A percentile compares a stretch with the other conserved stretches of the same genome.
Conservation (phyloP, 2,888 invertebrate genomes). For the Diadegma fenestrale region DNA sequence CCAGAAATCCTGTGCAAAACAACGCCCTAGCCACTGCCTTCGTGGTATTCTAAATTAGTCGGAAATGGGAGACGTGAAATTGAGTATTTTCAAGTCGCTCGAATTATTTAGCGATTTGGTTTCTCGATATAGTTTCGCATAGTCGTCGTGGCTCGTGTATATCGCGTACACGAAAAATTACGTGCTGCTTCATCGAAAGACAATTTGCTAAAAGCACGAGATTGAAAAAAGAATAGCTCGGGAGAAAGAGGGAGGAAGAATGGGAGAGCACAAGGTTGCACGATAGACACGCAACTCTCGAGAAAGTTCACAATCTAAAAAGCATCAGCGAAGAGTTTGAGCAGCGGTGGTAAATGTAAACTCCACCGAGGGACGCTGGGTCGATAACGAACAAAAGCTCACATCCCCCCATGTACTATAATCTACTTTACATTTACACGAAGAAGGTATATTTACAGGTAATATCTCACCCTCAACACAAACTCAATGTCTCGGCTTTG, state of each 20-base stretch:
- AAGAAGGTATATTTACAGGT: slow-evolving; percentile 4
- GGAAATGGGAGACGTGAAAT: not conserved
- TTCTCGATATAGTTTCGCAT: not conserved
- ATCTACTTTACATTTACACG: slow-evolving; percentile 10
- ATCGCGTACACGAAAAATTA: slow-evolving; percentile 14
- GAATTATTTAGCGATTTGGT: slow-evolving; percentile 44
- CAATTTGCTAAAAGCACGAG: slow-evolving; percentile 72
- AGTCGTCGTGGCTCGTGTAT: not conserved
- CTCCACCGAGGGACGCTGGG: not conserved
- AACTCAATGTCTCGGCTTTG: not conserved
- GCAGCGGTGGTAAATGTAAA: not conserved
- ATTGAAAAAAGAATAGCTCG: slow-evolving; percentile 51
- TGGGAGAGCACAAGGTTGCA: not conserved
- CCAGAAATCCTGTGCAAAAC: not conserved
- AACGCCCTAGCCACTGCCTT: not conserved
- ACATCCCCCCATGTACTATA: not conserved
- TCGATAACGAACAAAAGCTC: slow-evolving; percentile 16
- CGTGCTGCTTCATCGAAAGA: slow-evolving; percentile 65
- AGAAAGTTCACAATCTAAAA: slow-evolving; percentile 32
- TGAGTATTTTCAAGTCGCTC: not conserved
- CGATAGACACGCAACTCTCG: slow-evolving; percentile 25
- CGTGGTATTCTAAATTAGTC: not conserved
- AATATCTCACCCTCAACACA: not conserved
- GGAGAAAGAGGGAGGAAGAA: slow-evolving; percentile 35
- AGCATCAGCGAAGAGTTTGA: slow-evolving; percentile 33